These are phyloP conservation scores for Drosophila aff. DNA, from an alignment of 1,140 invertebrate species.

Conservation along the genomic window DNA sequence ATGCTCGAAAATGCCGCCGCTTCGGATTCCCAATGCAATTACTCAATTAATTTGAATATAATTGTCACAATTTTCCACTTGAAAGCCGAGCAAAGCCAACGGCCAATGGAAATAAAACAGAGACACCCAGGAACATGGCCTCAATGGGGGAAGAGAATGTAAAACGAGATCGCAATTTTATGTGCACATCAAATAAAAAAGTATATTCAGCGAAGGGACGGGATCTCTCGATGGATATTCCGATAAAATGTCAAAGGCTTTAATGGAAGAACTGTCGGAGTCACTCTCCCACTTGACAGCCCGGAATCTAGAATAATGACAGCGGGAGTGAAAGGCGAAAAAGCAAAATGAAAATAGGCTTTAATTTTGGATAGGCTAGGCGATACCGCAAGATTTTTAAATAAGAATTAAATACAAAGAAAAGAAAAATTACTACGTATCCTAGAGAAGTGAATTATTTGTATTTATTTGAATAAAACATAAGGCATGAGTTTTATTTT, in stretches of 20 bases:
- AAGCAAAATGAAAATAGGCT: slow-evolving; percentile 4
- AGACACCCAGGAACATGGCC: slow-evolving; percentile 43
- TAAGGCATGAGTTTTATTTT: too few species aligned
- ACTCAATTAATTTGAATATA: slow-evolving; percentile 84
- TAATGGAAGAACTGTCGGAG: slow-evolving; percentile 47
- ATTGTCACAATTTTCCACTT: slow-evolving; percentile 83
- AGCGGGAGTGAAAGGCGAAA: slow-evolving; percentile 46
- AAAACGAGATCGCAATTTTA: slow-evolving; percentile 72
- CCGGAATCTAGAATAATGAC: slow-evolving; percentile 55
- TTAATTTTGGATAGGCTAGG: background rate
- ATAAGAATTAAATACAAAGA: background rate
- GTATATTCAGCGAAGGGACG: slow-evolving; percentile 24
- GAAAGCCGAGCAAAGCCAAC: slow-evolving; percentile 56
- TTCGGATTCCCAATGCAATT: slow-evolving; percentile 68
- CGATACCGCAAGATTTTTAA: slow-evolving; percentile 5
- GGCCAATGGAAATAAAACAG: slow-evolving; percentile 66
- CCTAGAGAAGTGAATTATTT: background rate
- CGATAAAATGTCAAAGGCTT: slow-evolving; percentile 82
- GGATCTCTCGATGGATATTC: slow-evolving; percentile 50
- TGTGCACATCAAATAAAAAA: slow-evolving; percentile 76
- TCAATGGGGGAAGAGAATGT: slow-evolving; percentile 28
- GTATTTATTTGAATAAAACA: background rate
- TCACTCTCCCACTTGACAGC: slow-evolving; percentile 58
- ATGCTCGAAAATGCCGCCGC: slow-evolving; percentile 56
- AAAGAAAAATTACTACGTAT: background rate